Percentiles rank a stretch among this genome's conserved stretches.
Conservation (phyloP, 2,888 invertebrate genomes). For the Pristionchus exspectatus region DNA sequence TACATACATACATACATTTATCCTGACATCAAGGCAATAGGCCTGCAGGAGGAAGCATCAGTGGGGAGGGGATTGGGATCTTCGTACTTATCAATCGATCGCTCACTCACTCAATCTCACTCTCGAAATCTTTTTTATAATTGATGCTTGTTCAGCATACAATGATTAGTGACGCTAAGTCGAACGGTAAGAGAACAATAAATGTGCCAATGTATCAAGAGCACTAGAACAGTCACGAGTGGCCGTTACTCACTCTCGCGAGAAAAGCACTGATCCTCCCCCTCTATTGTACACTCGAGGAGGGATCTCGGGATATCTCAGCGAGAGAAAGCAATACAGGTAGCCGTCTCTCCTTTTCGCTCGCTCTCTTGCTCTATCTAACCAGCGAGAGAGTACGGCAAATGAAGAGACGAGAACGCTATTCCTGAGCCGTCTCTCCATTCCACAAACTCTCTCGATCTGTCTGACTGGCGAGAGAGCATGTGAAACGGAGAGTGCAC, state of each 20-base stretch:
- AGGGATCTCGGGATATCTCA: constrained; percentile 21
- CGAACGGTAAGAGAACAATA: too few species aligned
- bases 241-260: neutral
- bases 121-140: too few species aligned
- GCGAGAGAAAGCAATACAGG: neutral
- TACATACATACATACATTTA: too few species aligned
- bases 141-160: too few species aligned
- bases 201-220: too few species aligned
- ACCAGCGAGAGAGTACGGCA: neutral
- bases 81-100: too few species aligned
- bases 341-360: neutral
- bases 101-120: too few species aligned
- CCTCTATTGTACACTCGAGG: neutral
- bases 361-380: neutral
- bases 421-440: neutral
- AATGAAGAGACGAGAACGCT: neutral
- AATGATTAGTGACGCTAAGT: too few species aligned
- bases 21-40: too few species aligned
- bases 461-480: neutral
- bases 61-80: too few species aligned
- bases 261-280: neutral
- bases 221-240: neutral
- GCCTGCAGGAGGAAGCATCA: too few species aligned
- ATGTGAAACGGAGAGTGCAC: neutral
- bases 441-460: neutral